Percentiles rank a stretch among this genome's conserved stretches.
Evolutionary conservation across 2,797 vertebrate genomes (phyloP).

Genomic region (Merluccius polli): DNA sequence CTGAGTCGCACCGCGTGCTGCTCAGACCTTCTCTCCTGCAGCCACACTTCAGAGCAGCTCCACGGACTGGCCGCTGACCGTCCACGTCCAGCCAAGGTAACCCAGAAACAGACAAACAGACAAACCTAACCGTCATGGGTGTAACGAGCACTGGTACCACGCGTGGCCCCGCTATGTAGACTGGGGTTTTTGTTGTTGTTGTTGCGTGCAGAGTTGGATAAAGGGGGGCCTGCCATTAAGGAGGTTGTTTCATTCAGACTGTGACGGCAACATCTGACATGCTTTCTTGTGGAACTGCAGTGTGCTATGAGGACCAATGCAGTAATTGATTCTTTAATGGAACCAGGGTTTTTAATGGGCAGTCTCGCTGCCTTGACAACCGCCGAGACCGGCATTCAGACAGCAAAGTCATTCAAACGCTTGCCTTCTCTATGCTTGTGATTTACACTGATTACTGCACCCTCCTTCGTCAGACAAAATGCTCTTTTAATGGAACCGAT

Average conservation of each 20-base stretch:
- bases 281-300: conserved; percentile 74
- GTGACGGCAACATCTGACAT: conserved; percentile 56
- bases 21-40: conserved; percentile 92
- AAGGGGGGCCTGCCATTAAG: neutral
- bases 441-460: conserved; percentile 57
- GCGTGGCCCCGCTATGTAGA: neutral
- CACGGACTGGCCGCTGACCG: conserved; percentile 88
- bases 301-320: conserved; percentile 74
- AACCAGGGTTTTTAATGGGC: conserved; percentile 88
- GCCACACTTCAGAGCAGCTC: conserved; percentile 92
- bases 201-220: neutral
- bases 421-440: conserved; percentile 77
- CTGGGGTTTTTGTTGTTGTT: neutral
- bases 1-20: conserved; percentile 95
- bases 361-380: conserved; percentile 79
- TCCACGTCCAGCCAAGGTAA: conserved; percentile 57
- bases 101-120: neutral
- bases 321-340: conserved; percentile 98
- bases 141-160: neutral
- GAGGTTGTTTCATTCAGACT: neutral
- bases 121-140: neutral
- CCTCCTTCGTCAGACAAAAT: conserved; percentile 38
- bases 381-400: conserved; percentile 81
- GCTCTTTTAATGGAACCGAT: conserved; percentile 53
- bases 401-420: conserved; percentile 74